Base-by-base conservation (phyloP, 2,888 invertebrate species). In the Acronicta leporina region DNA sequence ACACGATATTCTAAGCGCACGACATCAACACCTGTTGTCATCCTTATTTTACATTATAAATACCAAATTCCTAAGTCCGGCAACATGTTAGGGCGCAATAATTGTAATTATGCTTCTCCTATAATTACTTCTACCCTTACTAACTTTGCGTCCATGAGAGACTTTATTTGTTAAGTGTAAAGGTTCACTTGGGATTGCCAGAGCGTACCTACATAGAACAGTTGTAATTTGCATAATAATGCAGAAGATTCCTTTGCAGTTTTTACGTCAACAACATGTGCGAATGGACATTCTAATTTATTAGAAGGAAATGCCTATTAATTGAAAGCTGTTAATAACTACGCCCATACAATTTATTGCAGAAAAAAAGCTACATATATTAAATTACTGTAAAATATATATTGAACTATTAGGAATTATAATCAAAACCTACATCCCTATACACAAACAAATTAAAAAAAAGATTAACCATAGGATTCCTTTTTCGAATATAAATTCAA, bases 71-170 rank as follows among this genome's bases (percentile, higher is more conserved):
- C 69, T 57, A 44, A 43, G 35, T 40, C 60, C 5, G 40, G 33
- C 35, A 56, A 54, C 74, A 73, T 70, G 70, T 70, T 70, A 65
- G 40, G 58, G 57, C 43, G 41, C 47, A 57, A 57, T 58, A 30
- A 63, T 69, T 73, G 41, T 57, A 61, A 69, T 69, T 38, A 68
- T 73, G 25, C 43, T 35, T 49, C 52, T 38, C 11, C n/a, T 44
- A 41, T 48, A 49, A 67, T 63, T 15, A 56, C 16, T 46, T 40
- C 6, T 3, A 15, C 41, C 51, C 13, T 35, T 4, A 1, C 8
- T n/a, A 9, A 9, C 10, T 46, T 14, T 54, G 35, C 46, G 30
- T 20, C 14, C 4, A 13, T 25, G 20, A 9, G 1, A 20, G 6
- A 42, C 47, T 54, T 44, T 69, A 54, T 35, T 8, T 0, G 9